Conservation (phyloP, 2,888 invertebrate species). For the Epirrita christyi region DNA sequence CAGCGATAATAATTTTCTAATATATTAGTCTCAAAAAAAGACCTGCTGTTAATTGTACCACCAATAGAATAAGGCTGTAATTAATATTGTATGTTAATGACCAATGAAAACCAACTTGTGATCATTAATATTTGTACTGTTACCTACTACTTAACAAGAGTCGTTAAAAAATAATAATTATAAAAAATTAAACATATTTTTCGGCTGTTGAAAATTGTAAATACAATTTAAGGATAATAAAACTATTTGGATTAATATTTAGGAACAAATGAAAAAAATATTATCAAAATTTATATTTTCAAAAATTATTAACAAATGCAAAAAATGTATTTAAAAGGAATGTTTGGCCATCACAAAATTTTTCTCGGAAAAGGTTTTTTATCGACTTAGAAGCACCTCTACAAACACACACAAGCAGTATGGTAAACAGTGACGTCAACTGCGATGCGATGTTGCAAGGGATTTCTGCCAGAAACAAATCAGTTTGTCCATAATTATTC, state of each 20-base stretch:
- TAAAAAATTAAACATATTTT: constrained; percentile 84
- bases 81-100: constrained; percentile 84
- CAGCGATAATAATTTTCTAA: background rate
- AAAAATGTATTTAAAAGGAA: constrained; percentile 80
- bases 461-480: constrained; percentile 62
- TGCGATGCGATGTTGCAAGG: constrained; percentile 77
- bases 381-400: constrained; percentile 78
- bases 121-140: constrained; percentile 86
- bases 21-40: constrained; percentile 61
- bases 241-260: constrained; percentile 86
- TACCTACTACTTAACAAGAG: constrained; percentile 86
- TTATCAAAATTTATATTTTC: constrained; percentile 86
- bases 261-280: constrained; percentile 82
- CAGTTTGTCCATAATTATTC: constrained; percentile 60
- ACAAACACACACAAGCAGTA: constrained; percentile 75
- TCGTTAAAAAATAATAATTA: constrained; percentile 84
- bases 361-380: constrained; percentile 74
- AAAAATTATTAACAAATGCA: constrained; percentile 84
- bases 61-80: constrained; percentile 79
- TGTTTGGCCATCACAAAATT: constrained; percentile 83
- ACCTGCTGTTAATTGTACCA: constrained; percentile 81
- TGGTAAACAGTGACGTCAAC: constrained; percentile 75
- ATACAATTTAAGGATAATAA: constrained; percentile 84
- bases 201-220: constrained; percentile 85
- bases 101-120: constrained; percentile 86